phyloP scores from a whole-genome alignment of 2,888 invertebrate species.

The Fragum whitleyi region DNA sequence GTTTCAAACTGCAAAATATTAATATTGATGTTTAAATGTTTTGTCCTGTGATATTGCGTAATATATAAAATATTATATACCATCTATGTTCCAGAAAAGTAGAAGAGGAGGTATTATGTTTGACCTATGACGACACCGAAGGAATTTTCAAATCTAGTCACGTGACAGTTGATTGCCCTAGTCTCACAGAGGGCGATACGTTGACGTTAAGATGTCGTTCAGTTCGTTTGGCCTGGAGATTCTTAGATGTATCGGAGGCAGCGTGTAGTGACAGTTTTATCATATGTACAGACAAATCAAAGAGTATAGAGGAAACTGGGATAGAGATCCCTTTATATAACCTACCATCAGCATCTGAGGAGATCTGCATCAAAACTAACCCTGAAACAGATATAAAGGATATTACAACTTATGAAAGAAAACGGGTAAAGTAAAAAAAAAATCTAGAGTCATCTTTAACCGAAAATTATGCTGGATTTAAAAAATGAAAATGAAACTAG shows the following conservation, averaged over 20 bases:
- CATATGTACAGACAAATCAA: conserved; percentile 11
- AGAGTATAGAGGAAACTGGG: background rate
- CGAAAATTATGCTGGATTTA: background rate
- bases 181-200: background rate
- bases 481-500: too few relatives aligned
- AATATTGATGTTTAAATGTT: too few relatives aligned
- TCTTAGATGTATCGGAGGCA: background rate
- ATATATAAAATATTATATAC: background rate
- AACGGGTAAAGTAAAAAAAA: conserved; percentile 7
- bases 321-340: conserved; percentile 10
- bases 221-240: background rate
- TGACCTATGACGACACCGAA: background rate
- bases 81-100: background rate
- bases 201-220: conserved; percentile 16
- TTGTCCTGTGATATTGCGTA: too few relatives aligned
- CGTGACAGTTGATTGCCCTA: background rate
- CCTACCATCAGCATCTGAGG: conserved; percentile 10
- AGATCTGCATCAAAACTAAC: conserved; percentile 12
- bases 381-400: background rate
- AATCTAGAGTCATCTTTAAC: background rate
- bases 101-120: background rate
- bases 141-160: background rate
- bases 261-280: conserved; percentile 26
- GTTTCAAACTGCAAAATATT: too few relatives aligned
- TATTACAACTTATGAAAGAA: background rate